These are phyloP conservation scores for Poecilia latipinna DNA, from an alignment of 2,113 vertebrate species.

Conservation along the genomic window DNA sequence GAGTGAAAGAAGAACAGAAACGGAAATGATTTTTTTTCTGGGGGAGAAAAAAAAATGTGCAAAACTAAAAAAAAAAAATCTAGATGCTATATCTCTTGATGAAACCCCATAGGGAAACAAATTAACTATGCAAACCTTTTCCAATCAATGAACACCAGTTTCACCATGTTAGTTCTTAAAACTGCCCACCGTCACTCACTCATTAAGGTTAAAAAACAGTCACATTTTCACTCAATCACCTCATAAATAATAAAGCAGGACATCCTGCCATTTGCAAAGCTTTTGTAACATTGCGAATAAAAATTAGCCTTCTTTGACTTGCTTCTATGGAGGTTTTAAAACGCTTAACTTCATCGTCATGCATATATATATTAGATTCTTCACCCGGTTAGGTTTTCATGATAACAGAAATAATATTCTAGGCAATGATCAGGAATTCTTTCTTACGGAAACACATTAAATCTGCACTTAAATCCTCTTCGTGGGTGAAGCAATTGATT, in stretches of 20 bases:
- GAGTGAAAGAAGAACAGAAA: no score
- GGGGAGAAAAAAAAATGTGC: neutral
- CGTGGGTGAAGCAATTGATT: neutral
- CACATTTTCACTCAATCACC: slow-evolving; percentile 5
- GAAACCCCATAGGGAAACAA: neutral
- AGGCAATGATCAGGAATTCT: neutral
- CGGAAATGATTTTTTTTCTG: slow-evolving; percentile 41
- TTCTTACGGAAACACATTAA: slow-evolving; percentile 6
- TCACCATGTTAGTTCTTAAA: slow-evolving; percentile 16
- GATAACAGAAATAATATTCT: slow-evolving; percentile 29
- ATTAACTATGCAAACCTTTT: slow-evolving; percentile 13
- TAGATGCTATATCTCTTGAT: slow-evolving; percentile 30
- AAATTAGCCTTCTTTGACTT: neutral
- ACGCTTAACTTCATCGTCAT: slow-evolving; percentile 2
- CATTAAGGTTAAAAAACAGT: slow-evolving; percentile 1
- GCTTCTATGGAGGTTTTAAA: slow-evolving; percentile 1
- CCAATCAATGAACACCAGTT: slow-evolving; percentile 7
- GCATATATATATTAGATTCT: slow-evolving; percentile 29
- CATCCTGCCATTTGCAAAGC: slow-evolving; percentile 1
- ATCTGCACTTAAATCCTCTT: neutral
- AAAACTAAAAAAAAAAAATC: slow-evolving; percentile 18
- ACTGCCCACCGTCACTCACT: slow-evolving; percentile 21
- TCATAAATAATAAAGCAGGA: slow-evolving; percentile 7
- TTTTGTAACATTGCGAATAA: slow-evolving; percentile 17
- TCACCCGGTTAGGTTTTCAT: slow-evolving; percentile 57